Evolutionary conservation across 2,888 invertebrate species (phyloP), one percentile per base, ranked within the genome.

Genomic region (Leptopilina myrica): DNA sequence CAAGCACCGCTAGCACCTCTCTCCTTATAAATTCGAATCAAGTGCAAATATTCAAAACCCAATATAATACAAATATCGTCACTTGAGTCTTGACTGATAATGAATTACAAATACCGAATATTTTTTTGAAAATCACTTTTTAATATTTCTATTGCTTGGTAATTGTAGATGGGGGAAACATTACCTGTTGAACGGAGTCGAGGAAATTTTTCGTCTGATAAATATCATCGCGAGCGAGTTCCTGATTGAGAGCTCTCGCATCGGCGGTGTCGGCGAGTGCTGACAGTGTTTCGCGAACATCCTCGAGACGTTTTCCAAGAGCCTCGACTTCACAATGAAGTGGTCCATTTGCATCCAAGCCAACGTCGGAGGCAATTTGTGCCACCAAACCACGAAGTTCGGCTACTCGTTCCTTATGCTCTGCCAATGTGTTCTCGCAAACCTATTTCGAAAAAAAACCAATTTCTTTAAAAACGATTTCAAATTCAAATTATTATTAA

Each of bases 271-370:
- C 95, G 0, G 96, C 96, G 84, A 97, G 92, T 4, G 94, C 94
- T 73, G 95, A 95, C 8, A 97, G 94, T 0, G 96, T 94, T 81
- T 96, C 95, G 33, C 95, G 94, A 49, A 96, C 96, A 88, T 96
- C 95, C 89, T 96, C 95, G 82, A 97, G 93, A 49, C 95, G 93
- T 80, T 95, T 93, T 64, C 96, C 96, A 76, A 97, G 92, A 0
- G 96, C 95, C 86, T 96, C 96, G 12, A 97, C 94, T 91, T 97
- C 97, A 43, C 95, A 95, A 82, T 95, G 95, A 80, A 97, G 92
- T 0, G 96, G 94, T 5, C 95, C 93, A 46, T 95, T 95, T 12
- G 94, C 94, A 88, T 95, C 95, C 83, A 95, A 90, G 14, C 96
- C 96, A 11, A 97, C 96, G 88, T 96, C 96, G 40, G 95, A 94